Base-by-base conservation (phyloP, 2,113 vertebrate genomes). In the Brachyhypopomus occidentalis region DNA sequence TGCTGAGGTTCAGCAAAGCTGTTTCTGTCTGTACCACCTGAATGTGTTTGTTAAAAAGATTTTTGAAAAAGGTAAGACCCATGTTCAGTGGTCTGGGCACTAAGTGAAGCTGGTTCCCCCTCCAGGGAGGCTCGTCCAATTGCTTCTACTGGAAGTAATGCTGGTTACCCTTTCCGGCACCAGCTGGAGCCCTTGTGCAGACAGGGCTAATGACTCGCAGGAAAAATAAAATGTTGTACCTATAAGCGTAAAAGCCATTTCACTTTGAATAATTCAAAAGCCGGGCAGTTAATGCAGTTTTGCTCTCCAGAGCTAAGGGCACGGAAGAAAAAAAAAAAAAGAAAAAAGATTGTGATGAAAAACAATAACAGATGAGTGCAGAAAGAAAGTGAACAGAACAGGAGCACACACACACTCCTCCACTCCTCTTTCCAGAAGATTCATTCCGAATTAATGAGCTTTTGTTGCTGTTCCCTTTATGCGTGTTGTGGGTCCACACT, bases 211-310 rank as follows among this genome's bases (percentile, higher is more conserved):
- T 70, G 52, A 72, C 74, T 67, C 16, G 36, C 62, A 67, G 79
- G 73, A 80, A 82, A 78, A 87, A 73, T 79, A 71, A 55, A 52
- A 82, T 30, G 70, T 25, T 75, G 1, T 64, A 77, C 79, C 73
- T 78, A 63, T 77, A 63, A 83, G 85, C 84, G 83, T 60, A 80
- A 70, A 36, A 55, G 55, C 11, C 20, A 27, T 75, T 80, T 83
- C 30, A 87, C 41, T 79, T 75, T 86, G 38, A 81, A 79, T 86
- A 82, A 87, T 90, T 88, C 72, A 86, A 83, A 72, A 83, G 63
- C 36, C 73, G 78, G 41, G 63, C 60, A 66, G 64, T 78, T 86
- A 86, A 86, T 86, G 83, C 75, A 78, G 55, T 82, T 69, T 71
- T 60, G 73, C 34, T 77, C 71, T 63, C 76, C 14, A 14, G 58